A percentile compares a stretch with the other conserved stretches of the same genome.
phyloP scores from a whole-genome alignment of 2,797 vertebrate species.

The Gymnoscopelus microlampas region DNA sequence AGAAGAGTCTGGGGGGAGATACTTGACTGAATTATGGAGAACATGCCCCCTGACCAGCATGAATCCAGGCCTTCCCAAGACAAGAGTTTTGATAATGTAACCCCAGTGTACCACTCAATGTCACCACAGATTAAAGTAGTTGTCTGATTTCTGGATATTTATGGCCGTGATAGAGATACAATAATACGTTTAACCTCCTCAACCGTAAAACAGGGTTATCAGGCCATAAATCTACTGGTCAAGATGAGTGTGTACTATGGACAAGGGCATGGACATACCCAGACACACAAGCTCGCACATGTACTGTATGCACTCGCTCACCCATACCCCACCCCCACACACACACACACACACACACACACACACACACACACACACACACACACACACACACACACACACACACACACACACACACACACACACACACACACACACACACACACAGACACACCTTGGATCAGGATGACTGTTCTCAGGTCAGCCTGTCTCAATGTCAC shows the following conservation, averaged over 20 bases:
- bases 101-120: slow-evolving; percentile 16
- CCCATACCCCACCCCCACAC: no score
- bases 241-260: slow-evolving; percentile 17
- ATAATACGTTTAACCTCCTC: slow-evolving; percentile 27
- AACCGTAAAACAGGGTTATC: slow-evolving; percentile 2
- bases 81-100: slow-evolving; percentile 26
- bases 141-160: slow-evolving; percentile 15
- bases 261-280: slow-evolving; percentile 6
- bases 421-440: no score
- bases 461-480: slow-evolving; percentile 34
- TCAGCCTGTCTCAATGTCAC: slow-evolving; percentile 50
- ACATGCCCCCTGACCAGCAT: slow-evolving; percentile 18
- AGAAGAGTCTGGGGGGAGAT: slow-evolving; percentile 5
- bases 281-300: background rate
- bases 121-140: slow-evolving; percentile 24
- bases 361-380: no score
- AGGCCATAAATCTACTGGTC: slow-evolving; percentile 26
- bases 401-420: no score
- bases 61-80: slow-evolving; percentile 22
- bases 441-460: slow-evolving; percentile 12
- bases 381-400: no score
- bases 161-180: slow-evolving; percentile 13
- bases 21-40: slow-evolving; percentile 32
- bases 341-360: no score
- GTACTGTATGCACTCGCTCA: background rate